Percentiles rank a stretch among this genome's conserved stretches.
phyloP scores from a whole-genome alignment of 2,113 vertebrate genomes.

The Caloenas nicobarica region DNA sequence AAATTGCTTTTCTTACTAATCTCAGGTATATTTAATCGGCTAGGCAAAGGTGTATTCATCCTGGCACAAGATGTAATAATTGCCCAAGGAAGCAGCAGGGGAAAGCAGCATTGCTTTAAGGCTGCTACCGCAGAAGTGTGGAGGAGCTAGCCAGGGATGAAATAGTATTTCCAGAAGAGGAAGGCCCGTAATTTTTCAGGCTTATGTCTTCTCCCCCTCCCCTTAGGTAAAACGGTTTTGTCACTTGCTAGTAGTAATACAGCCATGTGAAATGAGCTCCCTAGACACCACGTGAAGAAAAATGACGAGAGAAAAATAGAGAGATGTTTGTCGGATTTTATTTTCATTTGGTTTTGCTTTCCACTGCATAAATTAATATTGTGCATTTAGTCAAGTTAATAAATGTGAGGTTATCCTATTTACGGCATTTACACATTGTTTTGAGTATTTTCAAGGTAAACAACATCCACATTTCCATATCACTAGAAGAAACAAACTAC shows the following conservation, averaged over 20 bases:
- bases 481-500: background rate
- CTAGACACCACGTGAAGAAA: background rate
- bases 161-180: background rate
- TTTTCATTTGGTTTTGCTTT: background rate
- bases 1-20: background rate
- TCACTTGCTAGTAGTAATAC: background rate
- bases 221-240: background rate
- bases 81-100: background rate
- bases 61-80: background rate
- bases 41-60: background rate
- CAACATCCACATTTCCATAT: background rate
- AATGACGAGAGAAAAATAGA: background rate
- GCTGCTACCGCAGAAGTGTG: background rate
- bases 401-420: background rate
- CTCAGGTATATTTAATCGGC: background rate
- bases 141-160: background rate
- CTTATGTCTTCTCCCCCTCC: background rate
- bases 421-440: background rate
- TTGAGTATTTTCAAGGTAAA: constrained; percentile 30
- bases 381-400: background rate
- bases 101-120: background rate
- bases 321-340: background rate
- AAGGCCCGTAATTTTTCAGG: background rate
- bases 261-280: background rate
- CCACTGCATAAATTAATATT: background rate